Conservation (phyloP, 2,888 invertebrate species). For the Schizaphis graminum region DNA sequence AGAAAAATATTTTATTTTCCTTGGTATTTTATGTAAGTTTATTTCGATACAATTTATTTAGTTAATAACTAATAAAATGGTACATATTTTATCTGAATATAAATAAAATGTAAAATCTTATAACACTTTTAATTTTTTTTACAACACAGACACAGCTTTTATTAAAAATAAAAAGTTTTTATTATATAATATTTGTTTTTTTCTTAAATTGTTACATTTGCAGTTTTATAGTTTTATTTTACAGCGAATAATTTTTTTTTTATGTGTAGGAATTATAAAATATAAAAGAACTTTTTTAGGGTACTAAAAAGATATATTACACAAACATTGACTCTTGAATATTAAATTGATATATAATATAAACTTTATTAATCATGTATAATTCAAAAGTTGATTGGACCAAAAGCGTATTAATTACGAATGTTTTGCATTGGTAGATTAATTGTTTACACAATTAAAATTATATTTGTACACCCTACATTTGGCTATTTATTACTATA, state of each 20-base stretch:
- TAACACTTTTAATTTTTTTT: constrained; percentile 42
- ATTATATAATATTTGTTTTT: constrained; percentile 17
- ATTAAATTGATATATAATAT: constrained; percentile 38
- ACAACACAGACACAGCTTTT: constrained; percentile 20
- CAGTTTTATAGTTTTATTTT: constrained; percentile 38
- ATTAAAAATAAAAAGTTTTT: constrained; percentile 37
- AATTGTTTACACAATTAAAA: constrained; percentile 42
- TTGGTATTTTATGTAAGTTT: constrained; percentile 4
- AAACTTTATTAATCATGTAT: constrained; percentile 45
- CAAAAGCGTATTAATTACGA: constrained; percentile 44
- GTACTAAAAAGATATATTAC: constrained; percentile 26
- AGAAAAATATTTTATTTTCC: neutral
- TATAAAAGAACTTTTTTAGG: constrained; percentile 32
- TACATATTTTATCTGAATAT: neutral
- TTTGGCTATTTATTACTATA: constrained; percentile 28
- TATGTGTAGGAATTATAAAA: constrained; percentile 7
- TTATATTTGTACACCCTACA: constrained; percentile 13
- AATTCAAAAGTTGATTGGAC: constrained; percentile 46
- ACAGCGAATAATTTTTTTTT: constrained; percentile 25
- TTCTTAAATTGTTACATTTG: constrained; percentile 52
- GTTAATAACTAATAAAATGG: neutral
- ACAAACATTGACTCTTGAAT: constrained; percentile 43
- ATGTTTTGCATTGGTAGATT: constrained; percentile 33
- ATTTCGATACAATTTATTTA: neutral
- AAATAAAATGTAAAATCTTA: constrained; percentile 4